These are phyloP conservation scores for Silvanus unidentatus DNA, from an alignment of 2,888 invertebrate genomes.

Conservation along the genomic window DNA sequence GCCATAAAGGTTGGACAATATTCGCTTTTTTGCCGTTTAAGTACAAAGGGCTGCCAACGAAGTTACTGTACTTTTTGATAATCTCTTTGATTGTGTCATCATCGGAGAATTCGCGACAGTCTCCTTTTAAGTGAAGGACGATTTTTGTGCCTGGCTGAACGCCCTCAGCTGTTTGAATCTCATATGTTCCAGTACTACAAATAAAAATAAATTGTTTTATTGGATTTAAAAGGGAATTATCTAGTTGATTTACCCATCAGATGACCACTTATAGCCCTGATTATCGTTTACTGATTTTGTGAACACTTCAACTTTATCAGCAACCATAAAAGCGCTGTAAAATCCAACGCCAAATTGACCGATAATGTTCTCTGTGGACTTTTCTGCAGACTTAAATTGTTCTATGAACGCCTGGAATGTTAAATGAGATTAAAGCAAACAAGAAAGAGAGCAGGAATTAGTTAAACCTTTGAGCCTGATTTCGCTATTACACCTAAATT, in stretches of 20 bases:
- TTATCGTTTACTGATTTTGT: constrained; percentile 67
- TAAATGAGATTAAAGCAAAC: too few relatives aligned
- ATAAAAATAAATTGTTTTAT: neutral
- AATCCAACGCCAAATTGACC: constrained; percentile 99
- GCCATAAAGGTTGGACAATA: constrained; percentile 87
- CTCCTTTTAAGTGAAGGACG: constrained; percentile 80
- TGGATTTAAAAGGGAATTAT: neutral
- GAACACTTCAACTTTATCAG: constrained; percentile 88
- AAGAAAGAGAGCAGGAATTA: too few relatives aligned
- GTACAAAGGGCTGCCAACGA: constrained; percentile 88
- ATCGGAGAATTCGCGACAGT: constrained; percentile 84
- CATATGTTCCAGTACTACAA: constrained; percentile 76
- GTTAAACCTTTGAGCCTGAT: constrained; percentile 94
- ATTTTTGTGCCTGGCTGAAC: constrained; percentile 90
- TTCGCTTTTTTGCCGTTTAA: constrained; percentile 87
- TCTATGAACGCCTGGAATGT: constrained; percentile 87
- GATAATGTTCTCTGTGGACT: constrained; percentile 60
- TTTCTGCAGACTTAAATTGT: constrained; percentile 44
- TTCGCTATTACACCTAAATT: constrained; percentile 94
- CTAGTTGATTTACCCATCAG: constrained; percentile 71
- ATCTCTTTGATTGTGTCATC: constrained; percentile 77
- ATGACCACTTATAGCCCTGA: constrained; percentile 79
- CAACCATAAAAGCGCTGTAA: constrained; percentile 97
- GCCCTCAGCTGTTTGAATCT: constrained; percentile 79
- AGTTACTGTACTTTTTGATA: constrained; percentile 95